phyloP scores from a whole-genome alignment of 2,113 vertebrate species.

The Martes martes region DNA sequence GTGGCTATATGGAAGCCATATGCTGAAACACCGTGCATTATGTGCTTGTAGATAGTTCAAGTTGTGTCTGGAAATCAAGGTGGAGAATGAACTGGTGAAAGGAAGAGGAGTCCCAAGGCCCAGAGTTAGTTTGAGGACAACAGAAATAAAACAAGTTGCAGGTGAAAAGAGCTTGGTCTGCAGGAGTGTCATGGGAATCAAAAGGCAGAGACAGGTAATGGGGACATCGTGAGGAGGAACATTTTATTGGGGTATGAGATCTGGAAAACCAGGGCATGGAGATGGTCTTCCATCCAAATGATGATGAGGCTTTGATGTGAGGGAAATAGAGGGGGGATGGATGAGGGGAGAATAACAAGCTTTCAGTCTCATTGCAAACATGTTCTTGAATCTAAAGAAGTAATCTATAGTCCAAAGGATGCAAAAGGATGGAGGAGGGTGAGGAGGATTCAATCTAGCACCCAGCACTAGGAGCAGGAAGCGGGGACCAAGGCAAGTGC shows the following conservation, averaged over 20 bases:
- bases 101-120: neutral
- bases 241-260: neutral
- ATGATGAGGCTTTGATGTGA: neutral
- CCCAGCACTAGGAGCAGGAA: neutral
- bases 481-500: neutral
- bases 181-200: neutral
- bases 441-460: neutral
- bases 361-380: neutral
- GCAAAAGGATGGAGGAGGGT: neutral
- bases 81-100: neutral
- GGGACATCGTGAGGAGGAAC: neutral
- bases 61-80: neutral
- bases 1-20: neutral
- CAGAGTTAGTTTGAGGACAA: neutral
- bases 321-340: neutral
- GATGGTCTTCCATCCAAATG: neutral
- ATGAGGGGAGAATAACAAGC: neutral
- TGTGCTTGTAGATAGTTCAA: neutral
- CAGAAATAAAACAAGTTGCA: neutral
- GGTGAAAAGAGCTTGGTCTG: neutral
- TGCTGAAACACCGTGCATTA: neutral
- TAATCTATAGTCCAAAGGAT: neutral
- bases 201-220: neutral
- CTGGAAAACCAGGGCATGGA: neutral
- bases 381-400: neutral